A percentile compares a stretch with the other conserved stretches of the same genome.
Conservation (phyloP, 2,888 invertebrate genomes). For the Drosophila histrio region DNA sequence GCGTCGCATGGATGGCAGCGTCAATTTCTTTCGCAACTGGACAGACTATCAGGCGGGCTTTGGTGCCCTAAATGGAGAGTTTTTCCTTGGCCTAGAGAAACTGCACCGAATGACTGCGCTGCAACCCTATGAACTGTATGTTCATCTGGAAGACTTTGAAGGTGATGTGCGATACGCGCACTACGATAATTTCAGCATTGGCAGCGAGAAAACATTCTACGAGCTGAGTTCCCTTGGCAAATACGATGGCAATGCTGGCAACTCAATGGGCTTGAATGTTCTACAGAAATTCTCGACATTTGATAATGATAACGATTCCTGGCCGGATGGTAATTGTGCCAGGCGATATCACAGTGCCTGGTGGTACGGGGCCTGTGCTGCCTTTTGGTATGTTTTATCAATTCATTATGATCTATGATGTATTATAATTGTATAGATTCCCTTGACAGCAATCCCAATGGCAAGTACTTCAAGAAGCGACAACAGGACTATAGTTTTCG, state of each 20-base stretch:
- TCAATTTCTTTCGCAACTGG: constrained; percentile 88
- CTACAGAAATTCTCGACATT: constrained; percentile 88
- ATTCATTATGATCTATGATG: neutral
- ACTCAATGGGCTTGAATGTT: constrained; percentile 88
- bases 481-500: constrained; percentile 36
- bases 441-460: neutral
- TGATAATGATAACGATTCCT: constrained; percentile 88
- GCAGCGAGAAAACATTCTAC: neutral
- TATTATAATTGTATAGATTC: neutral
- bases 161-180: neutral
- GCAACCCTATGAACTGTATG: neutral
- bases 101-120: neutral
- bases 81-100: neutral
- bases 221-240: neutral
- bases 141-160: constrained; percentile 86
- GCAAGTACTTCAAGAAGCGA: constrained; percentile 40
- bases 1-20: constrained; percentile 87
- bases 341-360: constrained; percentile 88
- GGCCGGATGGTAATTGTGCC: constrained; percentile 89
- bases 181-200: neutral
- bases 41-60: constrained; percentile 88
- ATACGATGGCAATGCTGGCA: constrained; percentile 85
- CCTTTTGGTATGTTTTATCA: neutral
- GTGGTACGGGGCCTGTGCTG: constrained; percentile 85
- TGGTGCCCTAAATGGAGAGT: constrained; percentile 6